Evolutionary conservation across 2,888 invertebrate species (phyloP).

Genomic region (Synergus japonicus): DNA sequence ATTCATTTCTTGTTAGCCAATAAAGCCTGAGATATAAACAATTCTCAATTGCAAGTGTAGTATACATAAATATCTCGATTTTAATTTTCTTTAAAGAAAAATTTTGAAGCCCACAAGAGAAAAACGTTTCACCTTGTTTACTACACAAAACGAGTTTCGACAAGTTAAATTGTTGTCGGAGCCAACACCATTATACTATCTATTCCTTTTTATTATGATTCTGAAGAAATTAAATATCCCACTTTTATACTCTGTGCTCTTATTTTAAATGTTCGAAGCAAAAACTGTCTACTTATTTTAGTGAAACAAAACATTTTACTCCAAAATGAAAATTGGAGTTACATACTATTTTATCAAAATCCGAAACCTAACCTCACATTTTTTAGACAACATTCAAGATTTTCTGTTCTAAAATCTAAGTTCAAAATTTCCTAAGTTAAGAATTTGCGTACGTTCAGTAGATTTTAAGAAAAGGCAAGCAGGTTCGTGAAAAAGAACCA

Average conservation of each 20-base stretch:
- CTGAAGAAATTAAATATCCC: too few relatives aligned
- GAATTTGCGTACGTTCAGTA: background rate
- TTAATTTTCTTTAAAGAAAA: background rate
- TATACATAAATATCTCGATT: background rate
- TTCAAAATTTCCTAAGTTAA: background rate
- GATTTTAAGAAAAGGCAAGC: background rate
- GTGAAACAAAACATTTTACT: too few relatives aligned
- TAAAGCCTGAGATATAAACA: background rate
- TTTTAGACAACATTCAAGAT: background rate
- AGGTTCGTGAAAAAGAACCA: background rate
- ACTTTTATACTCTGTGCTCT: too few relatives aligned
- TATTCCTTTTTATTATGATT: too few relatives aligned
- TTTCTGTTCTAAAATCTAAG: background rate
- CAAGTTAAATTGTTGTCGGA: background rate
- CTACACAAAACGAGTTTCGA: background rate
- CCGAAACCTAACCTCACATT: constrained; percentile 8
- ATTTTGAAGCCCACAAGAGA: background rate
- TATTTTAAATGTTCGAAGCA: too few relatives aligned
- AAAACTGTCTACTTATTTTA: too few relatives aligned
- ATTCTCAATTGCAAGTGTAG: background rate
- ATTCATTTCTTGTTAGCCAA: background rate
- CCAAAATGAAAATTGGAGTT: too few relatives aligned
- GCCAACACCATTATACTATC: too few relatives aligned
- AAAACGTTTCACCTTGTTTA: background rate
- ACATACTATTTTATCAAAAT: background rate